These are phyloP conservation scores for Cassiopea andromeda DNA, from an alignment of 30 jellyfish, hydroid and myxozoan species.

Conservation along the genomic window DNA sequence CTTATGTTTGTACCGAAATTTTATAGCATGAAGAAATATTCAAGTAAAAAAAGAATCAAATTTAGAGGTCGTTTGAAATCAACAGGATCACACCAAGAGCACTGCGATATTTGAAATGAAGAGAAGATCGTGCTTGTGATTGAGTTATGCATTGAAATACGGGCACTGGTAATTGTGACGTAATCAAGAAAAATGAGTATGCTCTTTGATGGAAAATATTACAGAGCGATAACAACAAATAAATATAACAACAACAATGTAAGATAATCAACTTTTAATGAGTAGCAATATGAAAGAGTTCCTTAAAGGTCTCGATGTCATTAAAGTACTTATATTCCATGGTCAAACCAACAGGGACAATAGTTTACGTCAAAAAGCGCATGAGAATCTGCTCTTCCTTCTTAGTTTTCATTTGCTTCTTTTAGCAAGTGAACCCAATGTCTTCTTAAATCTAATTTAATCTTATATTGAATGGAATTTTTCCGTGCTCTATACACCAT, in stretches of 20 bases:
- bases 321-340: background rate
- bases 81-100: background rate
- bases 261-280: background rate
- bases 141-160: background rate
- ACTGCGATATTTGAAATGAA: background rate
- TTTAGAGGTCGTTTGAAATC: background rate
- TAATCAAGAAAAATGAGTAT: background rate
- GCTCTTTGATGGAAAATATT: background rate
- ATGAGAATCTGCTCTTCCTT: background rate
- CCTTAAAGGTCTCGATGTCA: background rate
- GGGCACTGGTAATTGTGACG: background rate
- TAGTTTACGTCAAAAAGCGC: slow-evolving; percentile 13
- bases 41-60: background rate
- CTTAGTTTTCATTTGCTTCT: background rate
- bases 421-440: background rate
- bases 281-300: background rate
- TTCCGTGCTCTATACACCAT: slow-evolving; percentile 15
- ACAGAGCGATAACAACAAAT: background rate
- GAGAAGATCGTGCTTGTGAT: background rate
- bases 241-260: background rate
- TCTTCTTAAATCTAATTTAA: slow-evolving; percentile 6
- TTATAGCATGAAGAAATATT: background rate
- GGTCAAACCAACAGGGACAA: slow-evolving; percentile 31
- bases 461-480: background rate
- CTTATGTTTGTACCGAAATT: background rate